Conservation (phyloP, 1,140 invertebrate species). For the Brachionus paranguensis region DNA sequence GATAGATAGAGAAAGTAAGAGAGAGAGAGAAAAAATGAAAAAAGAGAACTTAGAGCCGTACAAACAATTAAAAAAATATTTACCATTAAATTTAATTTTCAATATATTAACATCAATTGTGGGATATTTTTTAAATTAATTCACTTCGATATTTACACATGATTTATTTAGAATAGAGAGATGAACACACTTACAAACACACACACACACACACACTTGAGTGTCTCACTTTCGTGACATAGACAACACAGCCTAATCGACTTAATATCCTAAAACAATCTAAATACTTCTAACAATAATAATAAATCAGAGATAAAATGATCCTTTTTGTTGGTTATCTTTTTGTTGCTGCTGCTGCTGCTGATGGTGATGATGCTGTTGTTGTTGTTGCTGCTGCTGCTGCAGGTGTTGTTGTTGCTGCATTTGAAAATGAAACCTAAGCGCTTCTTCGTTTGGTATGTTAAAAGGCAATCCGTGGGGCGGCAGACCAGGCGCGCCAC, state of each 20-base stretch:
- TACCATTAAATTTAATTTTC: not conserved
- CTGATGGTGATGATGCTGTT: not conserved
- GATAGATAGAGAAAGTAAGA: too few species aligned
- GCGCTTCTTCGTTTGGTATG: not conserved
- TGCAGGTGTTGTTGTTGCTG: not conserved
- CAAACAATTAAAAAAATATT: slow-evolving; percentile 15
- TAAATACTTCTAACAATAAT: not conserved
- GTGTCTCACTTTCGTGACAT: not conserved
- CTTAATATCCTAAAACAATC: not conserved
- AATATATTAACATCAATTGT: not conserved
- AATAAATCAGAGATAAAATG: slow-evolving; percentile 22
- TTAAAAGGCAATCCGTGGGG: slow-evolving; percentile 1
- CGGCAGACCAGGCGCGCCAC: not conserved
- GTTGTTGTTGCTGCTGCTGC: not conserved
- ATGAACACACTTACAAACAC: too few species aligned
- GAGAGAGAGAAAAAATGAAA: not conserved
- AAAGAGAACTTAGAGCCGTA: not conserved
- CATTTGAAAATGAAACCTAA: slow-evolving; percentile 11
- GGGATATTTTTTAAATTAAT: slow-evolving; percentile 2
- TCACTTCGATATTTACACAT: not conserved
- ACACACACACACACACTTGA: not conserved
- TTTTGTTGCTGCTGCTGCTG: slow-evolving; percentile 14
- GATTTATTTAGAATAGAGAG: not conserved
- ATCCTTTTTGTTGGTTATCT: slow-evolving; percentile 7
- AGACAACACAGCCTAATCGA: not conserved